A percentile compares a stretch with the other conserved stretches of the same genome.
Evolutionary conservation across 2,797 vertebrate genomes (phyloP).

Genomic region (Florisuga fusca): DNA sequence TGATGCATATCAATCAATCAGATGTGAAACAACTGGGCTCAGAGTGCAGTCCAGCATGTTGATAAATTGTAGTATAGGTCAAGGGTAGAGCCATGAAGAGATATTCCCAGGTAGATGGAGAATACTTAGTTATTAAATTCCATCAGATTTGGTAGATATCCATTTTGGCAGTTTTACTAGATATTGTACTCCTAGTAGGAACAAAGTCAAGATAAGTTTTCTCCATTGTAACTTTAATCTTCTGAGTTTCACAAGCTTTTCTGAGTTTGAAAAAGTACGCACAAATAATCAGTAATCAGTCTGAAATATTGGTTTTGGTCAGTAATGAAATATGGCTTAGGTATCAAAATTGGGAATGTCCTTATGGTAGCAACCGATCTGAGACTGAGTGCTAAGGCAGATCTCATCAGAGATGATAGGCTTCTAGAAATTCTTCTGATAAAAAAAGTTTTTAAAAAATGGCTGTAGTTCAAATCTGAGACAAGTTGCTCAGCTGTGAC

Average conservation of each 20-base stretch:
- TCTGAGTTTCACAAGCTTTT: neutral
- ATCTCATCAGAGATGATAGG: neutral
- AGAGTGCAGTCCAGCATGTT: neutral
- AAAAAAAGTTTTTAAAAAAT: neutral
- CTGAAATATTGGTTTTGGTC: neutral
- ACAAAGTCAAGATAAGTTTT: neutral
- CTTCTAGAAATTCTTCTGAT: neutral
- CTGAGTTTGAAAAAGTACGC: neutral
- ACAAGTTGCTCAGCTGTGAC: neutral
- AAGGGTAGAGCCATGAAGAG: neutral
- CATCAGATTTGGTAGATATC: neutral
- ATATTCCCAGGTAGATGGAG: neutral
- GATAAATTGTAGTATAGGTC: neutral
- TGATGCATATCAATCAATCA: neutral
- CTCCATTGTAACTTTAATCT: neutral
- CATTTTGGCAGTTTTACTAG: slow-evolving; percentile 2
- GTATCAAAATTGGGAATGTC: neutral
- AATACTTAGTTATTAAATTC: neutral
- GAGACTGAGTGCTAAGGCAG: neutral
- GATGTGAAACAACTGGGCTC: neutral
- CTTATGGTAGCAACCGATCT: neutral
- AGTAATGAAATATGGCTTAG: neutral
- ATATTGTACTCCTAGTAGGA: neutral
- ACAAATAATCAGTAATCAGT: neutral
- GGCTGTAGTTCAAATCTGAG: neutral